Base-by-base conservation (phyloP, 2,113 vertebrate genomes). In the Grammomys dolichurus region DNA sequence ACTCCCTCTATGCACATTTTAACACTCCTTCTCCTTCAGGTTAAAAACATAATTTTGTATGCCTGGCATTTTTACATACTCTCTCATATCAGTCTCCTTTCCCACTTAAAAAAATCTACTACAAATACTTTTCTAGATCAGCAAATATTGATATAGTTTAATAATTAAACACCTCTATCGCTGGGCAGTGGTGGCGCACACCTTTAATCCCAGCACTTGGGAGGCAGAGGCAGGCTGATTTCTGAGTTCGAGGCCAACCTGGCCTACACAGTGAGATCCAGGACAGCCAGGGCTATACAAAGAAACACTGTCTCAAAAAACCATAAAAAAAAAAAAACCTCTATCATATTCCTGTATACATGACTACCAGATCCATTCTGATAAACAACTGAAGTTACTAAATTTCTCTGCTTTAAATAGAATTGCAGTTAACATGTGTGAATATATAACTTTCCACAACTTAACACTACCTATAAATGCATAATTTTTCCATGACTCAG, bases 1-100 rank as follows among this genome's bases (percentile, higher is more conserved):
- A 58, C 5, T 91, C n/a, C n/a, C 75, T 82, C 33, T 73, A 3
- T 73, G 24, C 91, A 92, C 24, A 91, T 60, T 78, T 90, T 93
- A 84, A 78, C 67, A 19, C 26, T 24, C 28, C 93, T 89, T 84
- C 54, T 60, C 70, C 16, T 92, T 54, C 31, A 90, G 17, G 40
- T 67, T 85, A 65, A 63, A 28, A 19, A 46, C 54, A 86, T 67
- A 56, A 51, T 90, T 86, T 60, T 91, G 31, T n/a, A 91, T 13
- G 33, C 20, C 76, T 19, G 6, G 2, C 5, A 70, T 87, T 65
- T 5, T 56, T 56, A 92, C 24, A 48, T 48, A 54, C n/a, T 58
- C 19, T 67, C 36, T 54, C 7, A 33, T 78, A 14, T 91, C 26
- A 92, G 60, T 88, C 56, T 82, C 24, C 20, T 69, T 95, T 92